phyloP scores from a whole-genome alignment of 2,797 vertebrate genomes.

The Sus cebifrons region DNA sequence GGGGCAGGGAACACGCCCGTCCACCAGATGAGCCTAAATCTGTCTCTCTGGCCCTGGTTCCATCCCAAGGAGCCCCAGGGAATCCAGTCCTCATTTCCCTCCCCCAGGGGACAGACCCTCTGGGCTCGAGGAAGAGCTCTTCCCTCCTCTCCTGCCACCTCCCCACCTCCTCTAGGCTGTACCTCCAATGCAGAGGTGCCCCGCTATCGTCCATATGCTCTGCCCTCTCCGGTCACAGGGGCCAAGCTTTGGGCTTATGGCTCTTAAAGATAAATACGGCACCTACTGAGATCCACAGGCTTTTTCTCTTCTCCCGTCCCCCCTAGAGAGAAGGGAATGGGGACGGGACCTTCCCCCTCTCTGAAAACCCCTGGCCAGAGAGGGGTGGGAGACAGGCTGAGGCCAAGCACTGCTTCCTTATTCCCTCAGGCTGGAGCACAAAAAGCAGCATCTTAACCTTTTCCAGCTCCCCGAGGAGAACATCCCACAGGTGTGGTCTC shows the following conservation, averaged over 20 bases:
- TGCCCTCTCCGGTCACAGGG: slow-evolving; percentile 21
- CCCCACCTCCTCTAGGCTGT: not conserved
- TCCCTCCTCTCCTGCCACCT: not conserved
- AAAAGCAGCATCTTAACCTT: slow-evolving; percentile 79
- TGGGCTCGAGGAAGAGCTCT: not conserved
- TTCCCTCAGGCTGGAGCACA: not conserved
- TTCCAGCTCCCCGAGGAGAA: slow-evolving; percentile 80
- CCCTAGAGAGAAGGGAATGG: not conserved
- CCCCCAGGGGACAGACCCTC: not conserved
- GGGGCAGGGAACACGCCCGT: not conserved
- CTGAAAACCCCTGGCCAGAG: slow-evolving; percentile 15
- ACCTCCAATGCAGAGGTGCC: not conserved
- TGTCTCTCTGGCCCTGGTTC: not conserved
- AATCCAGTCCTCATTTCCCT: not conserved
- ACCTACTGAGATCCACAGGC: slow-evolving; percentile 43
- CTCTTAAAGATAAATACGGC: slow-evolving; percentile 71
- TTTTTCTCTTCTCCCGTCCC: slow-evolving; percentile 16
- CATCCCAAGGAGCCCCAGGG: not conserved
- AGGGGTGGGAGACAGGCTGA: not conserved
- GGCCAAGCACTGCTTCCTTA: slow-evolving; percentile 17
- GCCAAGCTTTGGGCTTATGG: not conserved
- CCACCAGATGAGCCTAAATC: not conserved
- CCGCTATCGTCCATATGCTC: not conserved
- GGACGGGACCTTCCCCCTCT: not conserved
- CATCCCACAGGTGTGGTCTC: slow-evolving; percentile 82